These are phyloP conservation scores for Acromyrmex heyeri DNA, from an alignment of 1,140 invertebrate species.

Conservation along the genomic window DNA sequence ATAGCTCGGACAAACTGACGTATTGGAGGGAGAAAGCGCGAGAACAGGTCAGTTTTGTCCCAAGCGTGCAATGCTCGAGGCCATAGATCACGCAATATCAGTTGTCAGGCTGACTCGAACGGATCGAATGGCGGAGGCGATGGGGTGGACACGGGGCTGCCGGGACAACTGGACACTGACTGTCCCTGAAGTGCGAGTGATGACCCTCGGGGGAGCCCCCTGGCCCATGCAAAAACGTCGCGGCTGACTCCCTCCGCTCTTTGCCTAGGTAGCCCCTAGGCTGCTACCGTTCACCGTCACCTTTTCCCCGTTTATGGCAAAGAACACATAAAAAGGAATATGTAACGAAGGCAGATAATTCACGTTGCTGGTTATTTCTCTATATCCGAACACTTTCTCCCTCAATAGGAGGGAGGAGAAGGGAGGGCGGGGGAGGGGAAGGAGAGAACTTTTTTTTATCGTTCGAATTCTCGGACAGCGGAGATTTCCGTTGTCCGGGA, in stretches of 20 bases:
- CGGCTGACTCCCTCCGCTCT: constrained; percentile 59
- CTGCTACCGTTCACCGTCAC: constrained; percentile 69
- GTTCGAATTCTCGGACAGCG: constrained; percentile 62
- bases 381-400: constrained; percentile 22
- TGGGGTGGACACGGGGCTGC: constrained; percentile 62
- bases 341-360: constrained; percentile 85
- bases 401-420: background rate
- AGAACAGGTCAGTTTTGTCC: constrained; percentile 81
- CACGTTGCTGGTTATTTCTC: constrained; percentile 74
- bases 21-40: constrained; percentile 60
- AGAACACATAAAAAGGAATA: constrained; percentile 86
- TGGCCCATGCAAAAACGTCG: constrained; percentile 81
- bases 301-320: constrained; percentile 83
- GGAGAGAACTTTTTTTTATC: constrained; percentile 57
- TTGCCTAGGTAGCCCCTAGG: constrained; percentile 53
- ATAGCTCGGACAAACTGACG: constrained; percentile 48
- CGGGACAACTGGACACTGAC: constrained; percentile 79
- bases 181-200: constrained; percentile 85
- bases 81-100: constrained; percentile 87
- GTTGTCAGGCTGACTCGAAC: constrained; percentile 83
- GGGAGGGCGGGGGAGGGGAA: background rate
- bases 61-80: constrained; percentile 85
- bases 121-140: constrained; percentile 79
- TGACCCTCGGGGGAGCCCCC: constrained; percentile 84
- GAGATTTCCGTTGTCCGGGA: constrained; percentile 57